phyloP scores from a whole-genome alignment of 1,140 invertebrate genomes.

The Eriosoma lanigerum region DNA sequence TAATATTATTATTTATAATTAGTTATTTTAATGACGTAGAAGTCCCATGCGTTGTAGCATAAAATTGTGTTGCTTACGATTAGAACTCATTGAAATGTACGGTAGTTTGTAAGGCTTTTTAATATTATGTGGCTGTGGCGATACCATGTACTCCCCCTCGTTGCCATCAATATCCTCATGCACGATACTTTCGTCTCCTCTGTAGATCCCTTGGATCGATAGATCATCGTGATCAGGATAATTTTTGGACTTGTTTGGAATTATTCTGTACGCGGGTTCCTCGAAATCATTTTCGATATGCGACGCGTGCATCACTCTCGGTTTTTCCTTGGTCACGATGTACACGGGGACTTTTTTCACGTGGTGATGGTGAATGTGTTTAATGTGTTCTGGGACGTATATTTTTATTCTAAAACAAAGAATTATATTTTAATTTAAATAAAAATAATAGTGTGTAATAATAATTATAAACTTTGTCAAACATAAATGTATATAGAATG shows the following conservation, averaged over 20 bases:
- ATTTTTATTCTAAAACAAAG: constrained; percentile 1
- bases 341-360: constrained; percentile 4
- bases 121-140: not conserved
- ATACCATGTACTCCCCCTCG: not conserved
- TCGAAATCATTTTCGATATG: not conserved
- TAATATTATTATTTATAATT: no score
- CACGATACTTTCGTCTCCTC: not conserved
- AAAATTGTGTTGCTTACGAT: no score
- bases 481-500: no score
- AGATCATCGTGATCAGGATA: not conserved
- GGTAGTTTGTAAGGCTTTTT: not conserved
- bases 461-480: no score
- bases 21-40: no score
- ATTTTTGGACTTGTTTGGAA: not conserved
- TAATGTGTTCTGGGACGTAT: not conserved
- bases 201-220: not conserved
- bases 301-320: not conserved
- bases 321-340: not conserved
- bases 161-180: not conserved
- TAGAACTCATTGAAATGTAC: no score
- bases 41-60: no score
- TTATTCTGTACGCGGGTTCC: not conserved
- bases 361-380: not conserved
- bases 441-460: no score
- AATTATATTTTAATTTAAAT: no score